phyloP scores from a whole-genome alignment of 2,888 invertebrate species.

The Exocentrus adspersus region DNA sequence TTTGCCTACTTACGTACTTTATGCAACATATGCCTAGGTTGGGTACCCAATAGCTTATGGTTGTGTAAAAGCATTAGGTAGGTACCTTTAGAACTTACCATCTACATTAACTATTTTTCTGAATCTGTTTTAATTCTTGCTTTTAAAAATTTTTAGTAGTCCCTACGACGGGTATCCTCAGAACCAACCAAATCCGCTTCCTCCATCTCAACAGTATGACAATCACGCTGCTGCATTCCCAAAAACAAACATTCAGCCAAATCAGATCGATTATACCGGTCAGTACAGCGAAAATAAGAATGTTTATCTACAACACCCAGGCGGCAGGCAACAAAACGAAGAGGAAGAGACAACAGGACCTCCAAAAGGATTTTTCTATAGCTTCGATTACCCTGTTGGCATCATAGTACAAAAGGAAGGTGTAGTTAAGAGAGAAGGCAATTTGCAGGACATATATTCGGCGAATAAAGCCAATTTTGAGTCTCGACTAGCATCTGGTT shows the following conservation, averaged over 20 bases:
- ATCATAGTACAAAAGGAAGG: slow-evolving; percentile 59
- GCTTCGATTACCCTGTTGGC: slow-evolving; percentile 74
- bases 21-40: no score
- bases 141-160: slow-evolving; percentile 37
- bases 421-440: slow-evolving; percentile 47
- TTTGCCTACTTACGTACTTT: no score
- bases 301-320: slow-evolving; percentile 27
- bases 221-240: not conserved
- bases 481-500: slow-evolving; percentile 48
- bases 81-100: no score
- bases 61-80: no score
- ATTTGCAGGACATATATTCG: slow-evolving; percentile 52
- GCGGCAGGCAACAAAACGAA: slow-evolving; percentile 34
- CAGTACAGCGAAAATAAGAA: slow-evolving; percentile 43
- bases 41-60: no score
- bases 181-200: slow-evolving; percentile 26
- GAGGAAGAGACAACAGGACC: slow-evolving; percentile 62
- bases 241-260: slow-evolving; percentile 6
- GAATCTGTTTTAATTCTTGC: no score
- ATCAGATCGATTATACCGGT: slow-evolving; percentile 43
- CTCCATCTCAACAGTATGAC: slow-evolving; percentile 21
- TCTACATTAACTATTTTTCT: no score
- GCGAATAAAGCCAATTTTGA: slow-evolving; percentile 57
- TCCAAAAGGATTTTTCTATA: slow-evolving; percentile 79
- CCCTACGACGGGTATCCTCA: slow-evolving; percentile 48